These are phyloP conservation scores for Taurulus bubalis DNA, from an alignment of 2,113 vertebrate species.

Conservation along the genomic window DNA sequence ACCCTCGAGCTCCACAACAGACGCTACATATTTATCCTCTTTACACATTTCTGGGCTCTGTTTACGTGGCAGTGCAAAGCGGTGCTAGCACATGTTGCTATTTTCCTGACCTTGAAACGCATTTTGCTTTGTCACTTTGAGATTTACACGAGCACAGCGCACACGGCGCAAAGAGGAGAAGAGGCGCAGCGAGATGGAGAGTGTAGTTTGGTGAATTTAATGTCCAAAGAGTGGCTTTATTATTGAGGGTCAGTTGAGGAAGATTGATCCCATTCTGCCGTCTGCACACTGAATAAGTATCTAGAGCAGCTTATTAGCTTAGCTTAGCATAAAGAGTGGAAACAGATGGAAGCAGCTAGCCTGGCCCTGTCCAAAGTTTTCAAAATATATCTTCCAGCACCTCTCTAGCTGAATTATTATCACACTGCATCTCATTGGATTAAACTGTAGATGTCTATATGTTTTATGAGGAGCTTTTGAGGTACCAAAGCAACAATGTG, in stretches of 20 bases:
- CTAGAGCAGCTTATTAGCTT: too few species aligned
- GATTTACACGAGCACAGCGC: not conserved
- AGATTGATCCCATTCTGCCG: too few species aligned
- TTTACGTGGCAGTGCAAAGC: constrained; percentile 39
- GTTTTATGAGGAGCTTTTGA: not conserved
- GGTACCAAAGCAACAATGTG: not conserved
- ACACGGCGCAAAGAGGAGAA: not conserved
- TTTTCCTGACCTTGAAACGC: constrained; percentile 1
- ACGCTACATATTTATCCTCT: not conserved
- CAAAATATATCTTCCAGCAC: too few species aligned
- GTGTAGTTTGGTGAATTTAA: not conserved
- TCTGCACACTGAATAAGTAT: not conserved
- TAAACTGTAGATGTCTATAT: not conserved
- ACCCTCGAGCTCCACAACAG: not conserved
- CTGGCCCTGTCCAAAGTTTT: too few species aligned
- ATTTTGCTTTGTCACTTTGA: not conserved
- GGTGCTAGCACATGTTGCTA: not conserved
- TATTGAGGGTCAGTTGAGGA: not conserved
- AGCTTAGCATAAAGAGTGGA: too few species aligned
- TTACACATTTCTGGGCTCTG: constrained; percentile 8
- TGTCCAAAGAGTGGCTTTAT: not conserved
- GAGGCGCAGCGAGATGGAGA: not conserved
- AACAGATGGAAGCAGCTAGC: too few species aligned
- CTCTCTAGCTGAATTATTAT: not conserved
- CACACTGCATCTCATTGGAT: too few species aligned